Evolutionary conservation across 2,888 invertebrate genomes (phyloP).

Genomic region (Heteromurus nitidus): DNA sequence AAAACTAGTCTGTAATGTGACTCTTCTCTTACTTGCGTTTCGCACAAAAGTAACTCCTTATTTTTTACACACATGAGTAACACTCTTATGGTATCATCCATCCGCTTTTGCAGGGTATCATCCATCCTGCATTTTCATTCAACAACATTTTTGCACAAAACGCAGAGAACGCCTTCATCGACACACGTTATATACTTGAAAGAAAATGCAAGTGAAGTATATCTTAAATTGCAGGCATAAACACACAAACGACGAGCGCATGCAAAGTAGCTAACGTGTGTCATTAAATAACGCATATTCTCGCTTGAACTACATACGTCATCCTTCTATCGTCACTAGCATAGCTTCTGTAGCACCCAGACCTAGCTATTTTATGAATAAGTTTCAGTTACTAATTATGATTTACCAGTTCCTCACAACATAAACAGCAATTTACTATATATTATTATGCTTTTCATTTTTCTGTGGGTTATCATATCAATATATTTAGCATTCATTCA

Average conservation of each 20-base stretch:
- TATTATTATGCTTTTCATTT: slow-evolving; percentile 1
- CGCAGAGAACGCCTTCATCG: too few species aligned
- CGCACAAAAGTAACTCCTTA: not conserved
- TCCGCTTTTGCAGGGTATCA: slow-evolving; percentile 41
- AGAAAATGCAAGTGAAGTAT: too few species aligned
- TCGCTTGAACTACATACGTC: not conserved
- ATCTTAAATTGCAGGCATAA: too few species aligned
- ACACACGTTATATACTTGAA: too few species aligned
- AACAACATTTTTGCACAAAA: too few species aligned
- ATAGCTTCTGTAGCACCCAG: too few species aligned
- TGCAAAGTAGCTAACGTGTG: slow-evolving; percentile 43
- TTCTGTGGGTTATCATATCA: slow-evolving; percentile 11
- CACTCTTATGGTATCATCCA: slow-evolving; percentile 18
- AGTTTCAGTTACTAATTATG: not conserved
- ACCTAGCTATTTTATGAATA: not conserved
- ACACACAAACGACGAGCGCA: too few species aligned
- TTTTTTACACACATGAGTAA: not conserved
- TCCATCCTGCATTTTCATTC: slow-evolving; percentile 38
- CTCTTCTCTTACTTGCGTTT: not conserved
- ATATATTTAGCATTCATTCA: too few species aligned
- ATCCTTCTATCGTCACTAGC: too few species aligned
- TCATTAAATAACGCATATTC: slow-evolving; percentile 3
- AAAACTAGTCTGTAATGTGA: not conserved
- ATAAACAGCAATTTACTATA: not conserved
- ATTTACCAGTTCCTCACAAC: slow-evolving; percentile 7